Conservation (phyloP, 2,113 vertebrate species). For the Hyaena hyaena region DNA sequence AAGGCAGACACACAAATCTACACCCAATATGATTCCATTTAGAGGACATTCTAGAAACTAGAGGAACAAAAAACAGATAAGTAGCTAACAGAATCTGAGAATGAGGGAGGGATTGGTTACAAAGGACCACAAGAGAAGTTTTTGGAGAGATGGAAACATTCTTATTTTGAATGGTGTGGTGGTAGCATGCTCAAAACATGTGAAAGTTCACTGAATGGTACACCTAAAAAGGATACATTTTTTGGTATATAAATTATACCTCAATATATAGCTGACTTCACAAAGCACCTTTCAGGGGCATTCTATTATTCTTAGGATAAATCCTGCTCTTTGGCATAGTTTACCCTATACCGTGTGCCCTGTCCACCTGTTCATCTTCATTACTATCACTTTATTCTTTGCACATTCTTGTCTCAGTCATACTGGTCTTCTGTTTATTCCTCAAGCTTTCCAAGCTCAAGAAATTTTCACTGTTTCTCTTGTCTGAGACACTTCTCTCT, state of each 20-base stretch:
- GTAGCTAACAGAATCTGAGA: neutral
- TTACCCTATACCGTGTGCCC: neutral
- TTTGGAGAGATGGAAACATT: neutral
- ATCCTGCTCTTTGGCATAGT: neutral
- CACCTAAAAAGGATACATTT: neutral
- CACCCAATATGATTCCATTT: neutral
- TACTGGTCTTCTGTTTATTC: neutral
- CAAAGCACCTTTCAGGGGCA: neutral
- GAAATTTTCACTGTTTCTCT: neutral
- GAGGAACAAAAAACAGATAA: neutral
- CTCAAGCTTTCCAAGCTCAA: neutral
- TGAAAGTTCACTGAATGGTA: neutral
- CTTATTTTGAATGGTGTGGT: neutral
- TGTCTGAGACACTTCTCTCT: neutral
- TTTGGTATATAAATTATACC: neutral
- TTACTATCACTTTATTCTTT: neutral
- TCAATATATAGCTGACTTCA: neutral
- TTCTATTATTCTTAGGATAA: neutral
- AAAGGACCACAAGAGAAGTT: neutral
- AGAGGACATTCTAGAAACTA: neutral
- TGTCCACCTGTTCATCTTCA: neutral
- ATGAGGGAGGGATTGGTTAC: neutral
- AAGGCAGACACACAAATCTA: neutral
- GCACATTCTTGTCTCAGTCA: neutral
- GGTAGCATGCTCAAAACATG: neutral